Evolutionary conservation across 2,113 vertebrate genomes (phyloP), one percentile per base, ranked within the genome.

Genomic region (Accipiter cooperii): DNA sequence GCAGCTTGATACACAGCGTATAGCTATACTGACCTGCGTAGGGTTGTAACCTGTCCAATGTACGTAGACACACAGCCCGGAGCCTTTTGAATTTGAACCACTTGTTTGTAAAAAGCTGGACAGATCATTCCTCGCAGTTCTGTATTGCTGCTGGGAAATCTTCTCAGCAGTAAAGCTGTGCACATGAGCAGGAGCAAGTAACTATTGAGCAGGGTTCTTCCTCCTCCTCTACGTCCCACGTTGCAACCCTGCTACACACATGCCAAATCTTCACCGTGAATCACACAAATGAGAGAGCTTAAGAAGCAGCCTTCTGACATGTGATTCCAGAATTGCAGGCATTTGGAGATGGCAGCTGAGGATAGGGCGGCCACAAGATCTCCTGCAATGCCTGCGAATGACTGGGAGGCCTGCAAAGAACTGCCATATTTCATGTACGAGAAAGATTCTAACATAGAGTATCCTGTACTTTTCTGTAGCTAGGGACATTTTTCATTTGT

Each of bases 211-310:
- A 47, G 55, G 8, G 28, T 12, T 90, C 47, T 54, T 84, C 63
- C 21, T 78, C 29, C 2, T 82, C 47, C 40, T 61, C 47, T 44
- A 5, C 7, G 2, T 73, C 47, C 63, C 63, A 80, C 51, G 28
- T 0, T 44, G 34, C 73, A 84, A 24, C 25, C 38, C 25, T 22
- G 8, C 70, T 66, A 66, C 46, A 49, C 49, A 69, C 10, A 36
- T 0, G 1, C 5, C 34, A 63, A 25, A 66, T 36, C 42, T 57
- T 60, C 69, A 21, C 58, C 0, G 0, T 49, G 28, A 71, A 17
- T 54, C 77, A 66, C 60, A 79, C 28, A 64, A 75, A 73, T 10
- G 9, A 58, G 16, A 60, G 20, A 61, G 29, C 17, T 87, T 46
- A 66, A 40, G 90, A 40, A 79, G 40, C 40, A 92, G 38, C 54